Evolutionary conservation across 2,888 invertebrate species (phyloP).

Genomic region (Strigamia maritima): DNA sequence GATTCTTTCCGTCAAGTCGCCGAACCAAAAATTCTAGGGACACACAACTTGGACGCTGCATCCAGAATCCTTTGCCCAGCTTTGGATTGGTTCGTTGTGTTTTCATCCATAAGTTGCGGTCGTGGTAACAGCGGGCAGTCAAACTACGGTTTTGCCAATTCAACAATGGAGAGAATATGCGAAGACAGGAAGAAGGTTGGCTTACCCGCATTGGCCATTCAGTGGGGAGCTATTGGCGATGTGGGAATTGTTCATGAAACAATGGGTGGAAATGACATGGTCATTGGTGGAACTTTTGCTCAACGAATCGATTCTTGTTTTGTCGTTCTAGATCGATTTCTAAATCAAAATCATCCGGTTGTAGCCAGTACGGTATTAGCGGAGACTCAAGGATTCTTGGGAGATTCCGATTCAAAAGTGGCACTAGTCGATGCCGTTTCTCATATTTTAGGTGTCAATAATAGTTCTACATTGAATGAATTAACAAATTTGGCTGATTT

Average conservation of each 20-base stretch:
- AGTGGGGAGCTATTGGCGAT: conserved; percentile 99
- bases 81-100: conserved; percentile 85
- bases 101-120: conserved; percentile 95
- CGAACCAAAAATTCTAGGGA: conserved; percentile 80
- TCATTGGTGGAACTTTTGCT: conserved; percentile 90
- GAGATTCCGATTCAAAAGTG: conserved; percentile 59
- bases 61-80: conserved; percentile 68
- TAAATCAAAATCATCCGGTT: conserved; percentile 81
- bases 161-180: conserved; percentile 92
- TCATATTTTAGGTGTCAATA: conserved; percentile 86
- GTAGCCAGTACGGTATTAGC: conserved; percentile 83
- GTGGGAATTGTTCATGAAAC: conserved; percentile 92
- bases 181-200: conserved; percentile 79
- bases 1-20: conserved; percentile 76
- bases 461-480: conserved; percentile 71
- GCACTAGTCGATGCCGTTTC: conserved; percentile 75
- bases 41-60: conserved; percentile 73
- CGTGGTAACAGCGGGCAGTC: conserved; percentile 94
- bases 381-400: conserved; percentile 67
- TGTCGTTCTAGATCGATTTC: conserved; percentile 78
- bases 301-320: conserved; percentile 94
- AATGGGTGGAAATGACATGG: conserved; percentile 81
- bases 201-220: conserved; percentile 83
- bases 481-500: conserved; percentile 82
- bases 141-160: conserved; percentile 95